Evolutionary conservation across 2,113 vertebrate genomes (phyloP).

Genomic region (Pseudorasbora parva): DNA sequence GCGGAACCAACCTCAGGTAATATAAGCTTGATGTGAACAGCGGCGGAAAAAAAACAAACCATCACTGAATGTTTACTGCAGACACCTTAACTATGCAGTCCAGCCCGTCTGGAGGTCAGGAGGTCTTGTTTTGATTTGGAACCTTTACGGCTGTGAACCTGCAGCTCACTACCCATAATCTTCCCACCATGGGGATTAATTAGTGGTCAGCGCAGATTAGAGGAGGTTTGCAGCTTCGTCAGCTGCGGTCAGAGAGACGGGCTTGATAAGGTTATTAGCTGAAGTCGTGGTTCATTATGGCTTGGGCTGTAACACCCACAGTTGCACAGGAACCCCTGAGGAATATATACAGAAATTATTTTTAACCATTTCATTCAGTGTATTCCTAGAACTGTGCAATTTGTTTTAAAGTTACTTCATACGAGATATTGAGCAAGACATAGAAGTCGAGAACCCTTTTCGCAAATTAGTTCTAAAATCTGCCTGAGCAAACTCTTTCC

Average conservation of each 20-base stretch:
- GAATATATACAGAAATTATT: not conserved
- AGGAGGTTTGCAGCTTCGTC: conserved; percentile 50
- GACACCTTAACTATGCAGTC: conserved; percentile 5
- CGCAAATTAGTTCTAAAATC: not conserved
- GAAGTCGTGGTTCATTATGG: conserved; percentile 48
- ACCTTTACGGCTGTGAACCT: conserved; percentile 43
- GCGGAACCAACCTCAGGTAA: conserved; percentile 56
- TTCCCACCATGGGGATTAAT: conserved; percentile 64
- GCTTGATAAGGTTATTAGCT: conserved; percentile 49
- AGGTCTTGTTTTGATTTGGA: conserved; percentile 44
- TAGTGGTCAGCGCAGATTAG: conserved; percentile 57
- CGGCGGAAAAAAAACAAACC: conserved; percentile 47
- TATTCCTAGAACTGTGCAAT: not conserved
- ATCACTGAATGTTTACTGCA: conserved; percentile 46
- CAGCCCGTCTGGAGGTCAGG: conserved; percentile 27
- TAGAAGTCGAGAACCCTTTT: not conserved
- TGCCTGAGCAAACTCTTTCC: not conserved
- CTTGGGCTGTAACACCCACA: conserved; percentile 21
- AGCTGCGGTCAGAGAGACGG: conserved; percentile 11
- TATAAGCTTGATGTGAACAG: conserved; percentile 55
- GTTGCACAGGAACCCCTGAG: not conserved
- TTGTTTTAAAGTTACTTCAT: no score
- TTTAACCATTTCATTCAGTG: not conserved
- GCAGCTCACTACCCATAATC: conserved; percentile 53
- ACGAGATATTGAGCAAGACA: not conserved